Percentiles rank a stretch among this genome's conserved stretches.
Evolutionary conservation across 1,140 invertebrate species (phyloP).

Genomic region (Pollicipes pollicipes): DNA sequence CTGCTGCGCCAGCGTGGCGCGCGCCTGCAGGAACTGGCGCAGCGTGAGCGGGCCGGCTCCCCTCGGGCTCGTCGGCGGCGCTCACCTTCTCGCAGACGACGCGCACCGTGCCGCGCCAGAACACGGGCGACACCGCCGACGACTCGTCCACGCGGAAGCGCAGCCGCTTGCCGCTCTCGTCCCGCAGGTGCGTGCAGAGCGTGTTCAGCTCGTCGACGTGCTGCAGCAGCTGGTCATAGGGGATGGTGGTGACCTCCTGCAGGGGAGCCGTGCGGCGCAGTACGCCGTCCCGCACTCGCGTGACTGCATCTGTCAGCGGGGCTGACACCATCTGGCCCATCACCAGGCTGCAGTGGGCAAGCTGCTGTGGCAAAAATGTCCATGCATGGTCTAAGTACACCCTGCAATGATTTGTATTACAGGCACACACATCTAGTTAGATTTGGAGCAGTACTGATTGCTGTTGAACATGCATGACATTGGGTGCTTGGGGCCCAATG

Average conservation of each 20-base stretch:
- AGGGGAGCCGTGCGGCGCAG: not conserved
- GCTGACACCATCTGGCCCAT: not conserved
- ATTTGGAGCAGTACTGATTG: too few relatives aligned
- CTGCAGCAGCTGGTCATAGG: not conserved
- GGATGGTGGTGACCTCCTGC: not conserved
- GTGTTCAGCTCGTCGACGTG: not conserved
- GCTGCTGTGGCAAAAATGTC: too few relatives aligned
- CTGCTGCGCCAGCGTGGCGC: not conserved
- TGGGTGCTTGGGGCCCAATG: too few relatives aligned
- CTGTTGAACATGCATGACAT: too few relatives aligned
- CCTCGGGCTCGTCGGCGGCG: not conserved
- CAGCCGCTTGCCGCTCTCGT: not conserved
- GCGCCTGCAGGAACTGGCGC: not conserved
- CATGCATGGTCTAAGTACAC: too few relatives aligned
- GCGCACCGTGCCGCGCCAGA: conserved; percentile 1
- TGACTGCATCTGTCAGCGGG: not conserved
- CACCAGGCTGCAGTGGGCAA: too few relatives aligned
- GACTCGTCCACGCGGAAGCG: not conserved
- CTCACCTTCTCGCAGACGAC: not conserved
- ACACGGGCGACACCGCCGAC: not conserved
- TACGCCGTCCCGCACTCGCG: not conserved
- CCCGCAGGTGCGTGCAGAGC: not conserved
- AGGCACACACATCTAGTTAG: too few relatives aligned
- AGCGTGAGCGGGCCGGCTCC: not conserved
- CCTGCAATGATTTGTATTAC: too few relatives aligned